Evolutionary conservation across 1,140 invertebrate species (phyloP).

Genomic region (Diprion similis): DNA sequence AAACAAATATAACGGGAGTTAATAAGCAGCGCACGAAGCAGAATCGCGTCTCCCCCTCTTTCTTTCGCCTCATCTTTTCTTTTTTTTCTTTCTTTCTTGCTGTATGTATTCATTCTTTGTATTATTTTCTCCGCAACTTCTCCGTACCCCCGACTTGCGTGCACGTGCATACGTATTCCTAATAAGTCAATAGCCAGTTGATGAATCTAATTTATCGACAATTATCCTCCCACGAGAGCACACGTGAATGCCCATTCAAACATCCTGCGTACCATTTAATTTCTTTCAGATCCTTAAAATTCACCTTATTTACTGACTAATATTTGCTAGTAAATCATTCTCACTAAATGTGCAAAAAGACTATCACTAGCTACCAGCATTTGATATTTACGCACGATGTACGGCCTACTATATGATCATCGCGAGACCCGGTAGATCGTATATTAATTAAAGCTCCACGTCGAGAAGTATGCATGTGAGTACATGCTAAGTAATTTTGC

Average conservation of each 20-base stretch:
- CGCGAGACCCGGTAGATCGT: no score
- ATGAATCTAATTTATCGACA: neutral
- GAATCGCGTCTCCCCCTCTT: conserved; percentile 16
- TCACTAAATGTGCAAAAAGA: no score
- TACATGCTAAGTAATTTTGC: neutral
- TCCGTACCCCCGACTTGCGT: no score
- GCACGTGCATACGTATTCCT: neutral
- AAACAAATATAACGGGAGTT: conserved; percentile 60
- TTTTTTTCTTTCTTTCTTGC: conserved; percentile 13
- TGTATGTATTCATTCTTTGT: neutral
- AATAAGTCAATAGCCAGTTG: neutral
- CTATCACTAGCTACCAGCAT: no score
- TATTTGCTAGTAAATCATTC: no score
- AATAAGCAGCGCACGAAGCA: conserved; percentile 41
- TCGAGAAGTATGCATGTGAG: neutral
- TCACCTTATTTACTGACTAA: no score
- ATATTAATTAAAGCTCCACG: neutral
- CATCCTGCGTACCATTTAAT: no score
- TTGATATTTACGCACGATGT: no score
- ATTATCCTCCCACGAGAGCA: neutral
- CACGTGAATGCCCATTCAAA: no score
- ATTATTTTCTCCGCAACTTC: neutral
- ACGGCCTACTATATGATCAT: no score
- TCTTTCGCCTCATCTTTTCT: conserved; percentile 16
- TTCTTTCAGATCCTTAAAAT: no score